These are phyloP conservation scores for Planococcus citri DNA, from an alignment of 1,140 invertebrate species.

Conservation along the genomic window DNA sequence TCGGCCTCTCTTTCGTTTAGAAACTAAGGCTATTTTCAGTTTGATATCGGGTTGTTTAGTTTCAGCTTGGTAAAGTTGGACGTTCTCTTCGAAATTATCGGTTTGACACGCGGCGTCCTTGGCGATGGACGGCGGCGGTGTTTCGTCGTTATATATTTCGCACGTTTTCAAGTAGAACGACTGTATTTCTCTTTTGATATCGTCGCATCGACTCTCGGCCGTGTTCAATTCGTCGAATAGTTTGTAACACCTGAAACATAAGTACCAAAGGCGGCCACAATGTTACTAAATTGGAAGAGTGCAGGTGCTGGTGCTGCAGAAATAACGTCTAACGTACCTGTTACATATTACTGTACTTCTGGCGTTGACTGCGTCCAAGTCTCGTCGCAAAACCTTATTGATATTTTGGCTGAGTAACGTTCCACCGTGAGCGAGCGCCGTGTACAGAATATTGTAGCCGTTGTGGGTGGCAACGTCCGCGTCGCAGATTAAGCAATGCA, in stretches of 20 bases:
- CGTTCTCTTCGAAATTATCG: not conserved
- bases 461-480: not conserved
- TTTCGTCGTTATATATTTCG: slow-evolving; percentile 5
- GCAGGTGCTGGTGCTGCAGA: not conserved
- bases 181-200: slow-evolving; percentile 5
- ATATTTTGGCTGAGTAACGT: slow-evolving; percentile 16
- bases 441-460: slow-evolving; percentile 21
- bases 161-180: slow-evolving; percentile 15
- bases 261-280: not conserved
- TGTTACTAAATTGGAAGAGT: not conserved
- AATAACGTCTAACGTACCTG: not conserved
- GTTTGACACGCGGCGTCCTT: slow-evolving; percentile 21
- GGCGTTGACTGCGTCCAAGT: not conserved
- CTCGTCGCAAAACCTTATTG: slow-evolving; percentile 9
- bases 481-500: slow-evolving; percentile 22
- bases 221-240: slow-evolving; percentile 22
- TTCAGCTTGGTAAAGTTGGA: not conserved
- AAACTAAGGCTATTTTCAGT: not conserved
- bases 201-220: slow-evolving; percentile 4
- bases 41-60: not conserved
- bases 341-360: slow-evolving; percentile 20
- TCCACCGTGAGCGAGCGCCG: not conserved
- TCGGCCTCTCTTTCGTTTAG: slow-evolving; percentile 9
- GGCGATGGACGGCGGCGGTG: not conserved
- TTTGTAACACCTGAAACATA: slow-evolving; percentile 19